These are phyloP conservation scores for Stichopus chloronotus DNA, from an alignment of 35 echinoderm and acorn worm genomes.

Conservation along the genomic window DNA sequence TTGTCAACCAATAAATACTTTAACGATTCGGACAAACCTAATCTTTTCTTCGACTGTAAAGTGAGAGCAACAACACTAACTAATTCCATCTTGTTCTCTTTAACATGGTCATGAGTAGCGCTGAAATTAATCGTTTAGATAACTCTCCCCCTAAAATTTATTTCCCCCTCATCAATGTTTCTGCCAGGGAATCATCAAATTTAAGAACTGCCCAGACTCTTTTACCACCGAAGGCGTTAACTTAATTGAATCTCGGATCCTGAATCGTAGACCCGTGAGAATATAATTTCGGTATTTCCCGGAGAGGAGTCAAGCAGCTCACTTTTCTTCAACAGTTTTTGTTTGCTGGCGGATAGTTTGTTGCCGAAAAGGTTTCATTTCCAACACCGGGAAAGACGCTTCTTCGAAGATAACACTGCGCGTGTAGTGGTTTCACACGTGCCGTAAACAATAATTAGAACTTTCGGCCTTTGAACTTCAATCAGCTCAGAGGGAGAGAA, in stretches of 20 bases:
- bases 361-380: slow-evolving; percentile 52
- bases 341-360: slow-evolving; percentile 46
- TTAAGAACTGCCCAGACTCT: slow-evolving; percentile 55
- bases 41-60: slow-evolving; percentile 4
- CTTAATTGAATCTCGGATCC: slow-evolving; percentile 58
- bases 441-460: slow-evolving; percentile 55
- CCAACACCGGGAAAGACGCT: slow-evolving; percentile 53
- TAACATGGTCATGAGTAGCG: not conserved
- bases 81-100: not conserved
- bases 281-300: slow-evolving; percentile 49
- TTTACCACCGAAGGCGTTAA: slow-evolving; percentile 51
- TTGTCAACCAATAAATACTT: too few relatives aligned
- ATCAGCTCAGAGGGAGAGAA: not conserved
- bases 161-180: slow-evolving; percentile 42
- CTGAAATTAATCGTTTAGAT: slow-evolving; percentile 59
- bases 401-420: slow-evolving; percentile 17
- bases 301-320: slow-evolving; percentile 53
- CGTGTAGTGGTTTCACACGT: slow-evolving; percentile 62
- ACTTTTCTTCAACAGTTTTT: slow-evolving; percentile 50
- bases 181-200: slow-evolving; percentile 50
- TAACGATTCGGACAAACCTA: not conserved
- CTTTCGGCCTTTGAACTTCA: slow-evolving; percentile 52
- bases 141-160: slow-evolving; percentile 15
- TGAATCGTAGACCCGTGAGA: slow-evolving; percentile 54
- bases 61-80: slow-evolving; percentile 14